Conservation (phyloP, 2,888 invertebrate species). For the Eilema depressum region DNA sequence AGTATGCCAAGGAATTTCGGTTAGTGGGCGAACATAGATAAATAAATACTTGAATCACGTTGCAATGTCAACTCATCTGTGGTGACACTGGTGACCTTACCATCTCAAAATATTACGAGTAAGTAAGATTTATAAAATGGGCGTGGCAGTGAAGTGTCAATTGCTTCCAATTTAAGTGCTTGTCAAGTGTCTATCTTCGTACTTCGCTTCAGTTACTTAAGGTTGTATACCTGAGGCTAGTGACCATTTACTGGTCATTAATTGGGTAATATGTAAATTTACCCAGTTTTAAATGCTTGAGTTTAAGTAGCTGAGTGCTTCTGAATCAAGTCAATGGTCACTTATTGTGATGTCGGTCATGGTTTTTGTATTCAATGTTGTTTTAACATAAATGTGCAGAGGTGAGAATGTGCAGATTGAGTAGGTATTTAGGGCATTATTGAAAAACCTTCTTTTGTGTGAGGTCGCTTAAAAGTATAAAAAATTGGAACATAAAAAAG, state of each 20-base stretch:
- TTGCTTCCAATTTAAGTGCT: constrained; percentile 18
- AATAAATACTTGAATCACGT: constrained; percentile 1
- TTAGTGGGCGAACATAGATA: background rate
- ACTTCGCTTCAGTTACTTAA: constrained; percentile 7
- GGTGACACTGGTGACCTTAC: constrained; percentile 16
- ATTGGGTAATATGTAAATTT: constrained; percentile 19
- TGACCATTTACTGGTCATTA: constrained; percentile 15
- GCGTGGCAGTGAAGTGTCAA: constrained; percentile 25
- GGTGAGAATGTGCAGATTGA: too few relatives aligned
- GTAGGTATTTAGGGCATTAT: too few relatives aligned
- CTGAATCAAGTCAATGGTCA: constrained; percentile 11
- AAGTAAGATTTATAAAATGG: constrained; percentile 16
- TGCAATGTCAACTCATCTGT: background rate
- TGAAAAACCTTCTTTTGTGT: too few relatives aligned
- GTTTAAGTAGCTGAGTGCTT: constrained; percentile 7
- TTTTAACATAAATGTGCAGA: background rate
- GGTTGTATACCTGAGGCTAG: constrained; percentile 16
- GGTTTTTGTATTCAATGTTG: background rate
- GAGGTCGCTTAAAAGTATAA: too few relatives aligned
- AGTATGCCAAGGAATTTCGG: background rate
- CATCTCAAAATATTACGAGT: background rate
- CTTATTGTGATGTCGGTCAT: constrained; percentile 5
- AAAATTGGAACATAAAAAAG: too few relatives aligned
- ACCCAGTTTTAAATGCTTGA: constrained; percentile 1
- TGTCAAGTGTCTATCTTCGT: constrained; percentile 26